These are phyloP conservation scores for Ellobius talpinus DNA, from an alignment of 2,113 vertebrate genomes.

Conservation along the genomic window DNA sequence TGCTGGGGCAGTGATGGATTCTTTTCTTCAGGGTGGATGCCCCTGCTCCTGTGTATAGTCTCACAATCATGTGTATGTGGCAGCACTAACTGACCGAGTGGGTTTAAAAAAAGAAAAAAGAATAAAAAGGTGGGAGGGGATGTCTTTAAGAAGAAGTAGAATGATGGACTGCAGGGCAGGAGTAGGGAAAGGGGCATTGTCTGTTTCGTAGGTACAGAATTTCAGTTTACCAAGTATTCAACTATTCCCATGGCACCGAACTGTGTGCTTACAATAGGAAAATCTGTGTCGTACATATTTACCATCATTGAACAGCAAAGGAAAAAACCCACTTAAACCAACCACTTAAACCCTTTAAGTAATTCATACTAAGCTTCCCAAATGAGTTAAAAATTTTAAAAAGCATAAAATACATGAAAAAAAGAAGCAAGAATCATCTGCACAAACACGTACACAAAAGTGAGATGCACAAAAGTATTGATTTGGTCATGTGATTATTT, in stretches of 20 bases:
- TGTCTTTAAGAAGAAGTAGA: not conserved
- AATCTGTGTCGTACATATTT: not conserved
- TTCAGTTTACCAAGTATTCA: not conserved
- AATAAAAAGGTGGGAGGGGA: not conserved
- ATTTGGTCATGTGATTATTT: not conserved
- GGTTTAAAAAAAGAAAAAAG: not conserved
- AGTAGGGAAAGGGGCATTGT: not conserved
- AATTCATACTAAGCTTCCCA: not conserved
- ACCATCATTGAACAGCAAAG: not conserved
- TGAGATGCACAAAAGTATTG: not conserved
- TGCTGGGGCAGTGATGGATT: too few relatives aligned
- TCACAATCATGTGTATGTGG: not conserved
- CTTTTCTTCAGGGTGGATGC: not conserved
- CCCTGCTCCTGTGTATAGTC: not conserved
- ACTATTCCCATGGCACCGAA: not conserved
- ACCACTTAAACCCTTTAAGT: slow-evolving; percentile 12
- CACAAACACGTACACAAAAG: not conserved
- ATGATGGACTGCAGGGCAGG: not conserved
- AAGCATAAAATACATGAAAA: slow-evolving; percentile 7
- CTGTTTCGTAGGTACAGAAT: not conserved
- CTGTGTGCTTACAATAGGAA: not conserved
- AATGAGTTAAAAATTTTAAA: not conserved
- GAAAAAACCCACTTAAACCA: not conserved
- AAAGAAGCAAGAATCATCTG: not conserved
- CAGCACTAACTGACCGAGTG: not conserved